A percentile compares a stretch with the other conserved stretches of the same genome.
Conservation (phyloP, 2,797 vertebrate species). For the Buceros bicornis region DNA sequence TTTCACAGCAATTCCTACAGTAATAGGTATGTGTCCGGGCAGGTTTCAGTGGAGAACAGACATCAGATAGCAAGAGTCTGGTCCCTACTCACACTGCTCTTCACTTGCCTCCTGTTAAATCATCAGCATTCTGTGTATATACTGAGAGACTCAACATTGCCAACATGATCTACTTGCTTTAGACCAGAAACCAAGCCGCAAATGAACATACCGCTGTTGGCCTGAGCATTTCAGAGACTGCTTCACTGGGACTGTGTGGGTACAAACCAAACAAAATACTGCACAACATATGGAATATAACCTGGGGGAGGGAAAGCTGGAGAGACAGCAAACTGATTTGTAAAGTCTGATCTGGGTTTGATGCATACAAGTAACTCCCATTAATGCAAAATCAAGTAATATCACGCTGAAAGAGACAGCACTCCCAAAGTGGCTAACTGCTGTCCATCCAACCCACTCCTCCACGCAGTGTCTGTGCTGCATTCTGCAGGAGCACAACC, state of each 20-base stretch:
- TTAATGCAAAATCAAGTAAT: slow-evolving; percentile 24
- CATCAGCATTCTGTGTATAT: neutral
- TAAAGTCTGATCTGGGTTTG: slow-evolving; percentile 32
- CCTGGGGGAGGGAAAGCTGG: slow-evolving; percentile 54
- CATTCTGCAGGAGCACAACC: neutral
- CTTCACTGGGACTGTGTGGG: slow-evolving; percentile 4
- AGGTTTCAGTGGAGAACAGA: neutral
- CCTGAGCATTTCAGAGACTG: neutral
- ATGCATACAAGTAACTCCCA: slow-evolving; percentile 32
- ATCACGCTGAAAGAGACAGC: neutral
- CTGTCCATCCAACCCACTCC: slow-evolving; percentile 18
- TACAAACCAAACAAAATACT: slow-evolving; percentile 34
- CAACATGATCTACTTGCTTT: neutral
- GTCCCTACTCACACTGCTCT: neutral
- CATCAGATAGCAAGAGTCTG: neutral
- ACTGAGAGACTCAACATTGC: neutral
- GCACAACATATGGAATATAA: slow-evolving; percentile 51
- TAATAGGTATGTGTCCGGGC: neutral
- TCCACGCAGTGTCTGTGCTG: slow-evolving; percentile 5
- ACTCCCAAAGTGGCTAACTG: slow-evolving; percentile 13
- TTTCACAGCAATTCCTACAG: neutral
- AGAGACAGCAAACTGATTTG: slow-evolving; percentile 45
- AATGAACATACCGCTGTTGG: slow-evolving; percentile 7
- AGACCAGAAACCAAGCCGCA: neutral
- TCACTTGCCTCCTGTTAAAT: neutral